These are phyloP conservation scores for Spatulosminthurus flaviceps DNA, from an alignment of 2,888 invertebrate species.

Conservation along the genomic window DNA sequence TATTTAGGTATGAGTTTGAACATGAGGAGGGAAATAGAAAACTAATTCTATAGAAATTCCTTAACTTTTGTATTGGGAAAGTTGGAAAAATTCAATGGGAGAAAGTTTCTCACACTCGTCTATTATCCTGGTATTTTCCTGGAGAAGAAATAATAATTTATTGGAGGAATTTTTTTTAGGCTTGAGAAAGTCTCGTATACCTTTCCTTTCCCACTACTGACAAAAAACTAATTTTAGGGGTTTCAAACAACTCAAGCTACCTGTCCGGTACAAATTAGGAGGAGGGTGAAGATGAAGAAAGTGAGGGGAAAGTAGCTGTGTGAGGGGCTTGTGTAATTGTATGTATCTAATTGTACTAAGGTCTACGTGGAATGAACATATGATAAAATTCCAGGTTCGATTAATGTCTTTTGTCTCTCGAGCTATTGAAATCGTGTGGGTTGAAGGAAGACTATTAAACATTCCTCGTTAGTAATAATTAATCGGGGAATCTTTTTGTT, in stretches of 20 bases:
- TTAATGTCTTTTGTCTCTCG: background rate
- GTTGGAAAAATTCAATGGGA: background rate
- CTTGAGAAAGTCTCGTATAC: constrained; percentile 28
- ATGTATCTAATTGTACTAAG: too few species aligned
- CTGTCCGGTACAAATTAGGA: too few species aligned
- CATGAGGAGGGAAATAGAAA: background rate
- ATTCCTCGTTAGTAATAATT: constrained; percentile 22
- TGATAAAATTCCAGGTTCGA: background rate
- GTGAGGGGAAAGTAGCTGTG: too few species aligned
- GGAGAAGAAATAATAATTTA: constrained; percentile 41
- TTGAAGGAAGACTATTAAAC: background rate
- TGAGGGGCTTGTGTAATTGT: too few species aligned
- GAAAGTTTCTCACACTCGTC: constrained; percentile 26
- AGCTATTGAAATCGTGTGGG: background rate
- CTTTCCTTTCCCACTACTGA: constrained; percentile 27
- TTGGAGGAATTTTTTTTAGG: constrained; percentile 43
- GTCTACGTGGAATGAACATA: background rate
- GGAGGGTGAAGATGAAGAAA: too few species aligned
- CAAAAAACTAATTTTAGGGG: constrained; percentile 30
- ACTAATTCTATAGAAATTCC: constrained; percentile 12
- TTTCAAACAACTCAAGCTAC: background rate
- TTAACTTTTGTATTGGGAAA: background rate
- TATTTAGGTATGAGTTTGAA: too few species aligned
- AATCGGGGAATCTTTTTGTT: constrained; percentile 8
- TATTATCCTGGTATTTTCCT: background rate